phyloP scores from a whole-genome alignment of 2,113 vertebrate genomes.

The Corythornis vintsioides region DNA sequence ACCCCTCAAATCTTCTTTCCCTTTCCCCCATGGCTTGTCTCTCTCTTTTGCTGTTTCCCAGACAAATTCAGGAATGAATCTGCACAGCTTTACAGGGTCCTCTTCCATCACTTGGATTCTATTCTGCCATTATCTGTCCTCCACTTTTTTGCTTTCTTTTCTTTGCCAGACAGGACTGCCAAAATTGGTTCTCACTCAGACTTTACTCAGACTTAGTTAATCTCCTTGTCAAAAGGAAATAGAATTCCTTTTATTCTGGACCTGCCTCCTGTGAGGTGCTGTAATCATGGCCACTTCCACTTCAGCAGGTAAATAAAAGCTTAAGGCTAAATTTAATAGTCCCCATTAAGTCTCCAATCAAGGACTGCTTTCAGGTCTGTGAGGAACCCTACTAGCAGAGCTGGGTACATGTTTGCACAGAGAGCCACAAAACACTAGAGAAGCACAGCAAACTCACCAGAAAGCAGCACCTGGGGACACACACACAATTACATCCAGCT shows the following conservation, averaged over 20 bases:
- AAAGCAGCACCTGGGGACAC: neutral
- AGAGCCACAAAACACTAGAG: neutral
- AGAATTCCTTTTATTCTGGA: neutral
- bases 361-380: too few relatives aligned
- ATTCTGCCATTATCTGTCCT: neutral
- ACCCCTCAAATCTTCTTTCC: neutral
- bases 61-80: neutral
- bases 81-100: neutral
- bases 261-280: neutral
- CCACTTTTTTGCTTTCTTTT: neutral
- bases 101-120: neutral
- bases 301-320: neutral
- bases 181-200: neutral
- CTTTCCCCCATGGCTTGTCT: neutral
- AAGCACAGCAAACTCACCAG: neutral
- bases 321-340: neutral
- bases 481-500: neutral
- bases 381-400: neutral
- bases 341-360: too few relatives aligned
- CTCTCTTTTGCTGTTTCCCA: neutral
- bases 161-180: neutral
- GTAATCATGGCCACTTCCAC: neutral
- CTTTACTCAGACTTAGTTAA: neutral
- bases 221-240: neutral
- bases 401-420: too few relatives aligned